Evolutionary conservation across 2,888 invertebrate genomes (phyloP).

Genomic region (Nebria brevicollis): DNA sequence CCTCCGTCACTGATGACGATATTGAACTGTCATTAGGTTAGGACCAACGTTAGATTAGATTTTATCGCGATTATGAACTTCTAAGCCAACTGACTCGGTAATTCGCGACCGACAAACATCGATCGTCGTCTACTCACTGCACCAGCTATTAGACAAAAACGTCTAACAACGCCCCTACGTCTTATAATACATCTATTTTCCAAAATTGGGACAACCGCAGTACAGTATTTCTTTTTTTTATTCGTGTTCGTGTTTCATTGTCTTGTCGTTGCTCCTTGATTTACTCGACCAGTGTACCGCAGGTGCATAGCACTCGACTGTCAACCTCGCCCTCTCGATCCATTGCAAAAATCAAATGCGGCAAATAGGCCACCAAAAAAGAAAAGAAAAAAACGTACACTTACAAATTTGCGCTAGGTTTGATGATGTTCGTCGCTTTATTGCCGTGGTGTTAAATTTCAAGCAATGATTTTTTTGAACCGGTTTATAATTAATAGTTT

Average conservation of each 20-base stretch:
- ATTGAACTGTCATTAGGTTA: constrained; percentile 36
- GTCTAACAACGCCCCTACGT: not conserved
- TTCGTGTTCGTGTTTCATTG: not conserved
- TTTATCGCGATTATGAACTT: not conserved
- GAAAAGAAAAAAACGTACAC: not conserved
- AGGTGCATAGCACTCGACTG: constrained; percentile 32
- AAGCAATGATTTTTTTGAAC: not conserved
- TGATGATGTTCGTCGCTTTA: not conserved
- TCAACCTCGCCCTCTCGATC: constrained; percentile 18
- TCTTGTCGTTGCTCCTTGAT: not conserved
- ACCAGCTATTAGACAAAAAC: constrained; percentile 4
- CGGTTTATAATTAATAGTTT: constrained; percentile 1
- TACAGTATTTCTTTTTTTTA: not conserved
- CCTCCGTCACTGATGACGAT: constrained; percentile 14
- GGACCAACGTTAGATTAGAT: constrained; percentile 18
- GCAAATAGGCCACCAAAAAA: not conserved
- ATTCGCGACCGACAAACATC: constrained; percentile 19
- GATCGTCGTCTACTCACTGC: not conserved
- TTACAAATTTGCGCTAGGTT: not conserved
- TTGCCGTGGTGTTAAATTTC: not conserved
- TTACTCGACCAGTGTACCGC: not conserved
- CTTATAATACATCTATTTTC: not conserved
- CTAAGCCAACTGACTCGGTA: constrained; percentile 1
- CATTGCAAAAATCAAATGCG: not conserved
- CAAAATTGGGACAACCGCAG: not conserved